These are phyloP conservation scores for Acleris laterana DNA, from an alignment of 2,888 invertebrate genomes.

Conservation along the genomic window DNA sequence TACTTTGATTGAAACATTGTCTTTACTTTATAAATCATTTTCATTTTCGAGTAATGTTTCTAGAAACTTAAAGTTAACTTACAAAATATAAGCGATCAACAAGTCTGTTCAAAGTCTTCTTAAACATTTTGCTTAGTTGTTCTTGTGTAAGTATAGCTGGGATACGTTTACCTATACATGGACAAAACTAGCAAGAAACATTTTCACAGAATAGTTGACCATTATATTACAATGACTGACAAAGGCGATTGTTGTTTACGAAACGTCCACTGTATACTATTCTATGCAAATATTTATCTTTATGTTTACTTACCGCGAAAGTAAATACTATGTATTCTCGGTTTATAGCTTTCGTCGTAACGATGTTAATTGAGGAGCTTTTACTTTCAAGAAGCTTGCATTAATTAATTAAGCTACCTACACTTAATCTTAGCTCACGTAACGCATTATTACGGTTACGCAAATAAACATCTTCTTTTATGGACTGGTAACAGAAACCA, in stretches of 20 bases:
- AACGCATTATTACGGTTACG: slow-evolving; percentile 2
- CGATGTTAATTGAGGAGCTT: slow-evolving; percentile 30
- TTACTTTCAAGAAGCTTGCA: slow-evolving; percentile 31
- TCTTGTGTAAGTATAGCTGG: too few relatives aligned
- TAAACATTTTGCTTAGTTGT: too few relatives aligned
- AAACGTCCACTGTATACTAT: not conserved
- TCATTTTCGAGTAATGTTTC: too few relatives aligned
- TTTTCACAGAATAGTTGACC: not conserved
- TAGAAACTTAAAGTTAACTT: too few relatives aligned
- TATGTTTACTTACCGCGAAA: not conserved
- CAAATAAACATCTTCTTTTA: slow-evolving; percentile 1
- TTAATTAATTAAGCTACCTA: slow-evolving; percentile 30
- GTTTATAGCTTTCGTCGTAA: slow-evolving; percentile 15
- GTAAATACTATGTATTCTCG: slow-evolving; percentile 1
- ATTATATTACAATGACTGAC: not conserved
- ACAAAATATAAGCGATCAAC: too few relatives aligned
- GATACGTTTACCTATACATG: too few relatives aligned
- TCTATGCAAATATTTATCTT: slow-evolving; percentile 2
- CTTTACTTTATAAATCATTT: too few relatives aligned
- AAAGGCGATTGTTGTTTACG: slow-evolving; percentile 1
- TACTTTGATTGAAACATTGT: too few relatives aligned
- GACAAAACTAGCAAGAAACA: not conserved
- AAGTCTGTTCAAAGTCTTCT: too few relatives aligned
- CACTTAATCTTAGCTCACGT: not conserved
- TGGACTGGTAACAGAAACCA: not conserved